Evolutionary conservation across 2,797 vertebrate species (phyloP).

Genomic region (Acrossocheilus wenchowensis): DNA sequence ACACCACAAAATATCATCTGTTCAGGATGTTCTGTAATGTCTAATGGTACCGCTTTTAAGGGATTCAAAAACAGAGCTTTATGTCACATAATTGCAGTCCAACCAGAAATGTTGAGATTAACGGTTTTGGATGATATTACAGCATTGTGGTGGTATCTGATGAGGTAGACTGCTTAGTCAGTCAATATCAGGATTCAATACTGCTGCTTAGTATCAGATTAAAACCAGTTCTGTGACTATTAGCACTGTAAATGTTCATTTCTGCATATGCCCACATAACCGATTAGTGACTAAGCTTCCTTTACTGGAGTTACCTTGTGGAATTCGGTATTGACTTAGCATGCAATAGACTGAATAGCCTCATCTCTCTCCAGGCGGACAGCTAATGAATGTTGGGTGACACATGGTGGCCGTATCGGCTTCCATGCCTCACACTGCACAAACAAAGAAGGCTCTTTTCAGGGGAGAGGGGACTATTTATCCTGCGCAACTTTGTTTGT

Average conservation of each 20-base stretch:
- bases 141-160: constrained; percentile 4
- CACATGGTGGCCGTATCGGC: constrained; percentile 51
- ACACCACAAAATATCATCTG: not conserved
- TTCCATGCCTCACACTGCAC: constrained; percentile 39
- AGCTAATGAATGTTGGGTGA: constrained; percentile 45
- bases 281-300: not conserved
- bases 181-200: constrained; percentile 16
- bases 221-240: constrained; percentile 9
- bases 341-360: constrained; percentile 27
- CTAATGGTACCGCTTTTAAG: not conserved
- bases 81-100: not conserved
- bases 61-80: not conserved
- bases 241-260: not conserved
- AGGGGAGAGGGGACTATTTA: constrained; percentile 66
- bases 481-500: constrained; percentile 71
- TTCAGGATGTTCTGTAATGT: constrained; percentile 3
- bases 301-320: constrained; percentile 11
- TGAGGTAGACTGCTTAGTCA: constrained; percentile 11
- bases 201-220: constrained; percentile 14
- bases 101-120: constrained; percentile 6
- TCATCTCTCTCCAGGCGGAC: constrained; percentile 30
- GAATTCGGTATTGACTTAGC: constrained; percentile 33
- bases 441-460: constrained; percentile 61
- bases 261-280: not conserved
- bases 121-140: constrained; percentile 28